Conservation (phyloP, 2,797 vertebrate genomes). For the Alauda arvensis region DNA sequence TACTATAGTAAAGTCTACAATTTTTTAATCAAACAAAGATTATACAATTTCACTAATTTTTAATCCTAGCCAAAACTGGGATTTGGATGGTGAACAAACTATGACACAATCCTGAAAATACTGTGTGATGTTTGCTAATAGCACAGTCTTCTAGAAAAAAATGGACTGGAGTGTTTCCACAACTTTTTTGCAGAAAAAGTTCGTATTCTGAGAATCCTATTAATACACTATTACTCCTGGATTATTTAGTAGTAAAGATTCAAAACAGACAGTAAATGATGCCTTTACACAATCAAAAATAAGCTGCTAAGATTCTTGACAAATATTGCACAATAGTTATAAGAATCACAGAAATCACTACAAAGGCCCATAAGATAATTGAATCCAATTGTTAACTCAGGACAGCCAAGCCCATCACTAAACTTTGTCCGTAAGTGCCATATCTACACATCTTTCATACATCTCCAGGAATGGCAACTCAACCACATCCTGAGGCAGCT, state of each 20-base stretch:
- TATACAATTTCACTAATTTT: slow-evolving; percentile 13
- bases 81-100: slow-evolving; percentile 10
- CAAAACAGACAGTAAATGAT: not conserved
- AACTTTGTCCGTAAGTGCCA: not conserved
- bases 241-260: not conserved
- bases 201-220: not conserved
- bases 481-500: not conserved
- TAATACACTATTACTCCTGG: not conserved
- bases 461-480: not conserved
- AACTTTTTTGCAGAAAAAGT: not conserved
- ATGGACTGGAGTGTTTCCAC: not conserved
- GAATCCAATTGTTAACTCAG: not conserved
- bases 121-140: not conserved
- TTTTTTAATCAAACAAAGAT: slow-evolving; percentile 19
- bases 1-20: not conserved
- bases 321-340: not conserved
- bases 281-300: not conserved
- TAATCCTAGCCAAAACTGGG: not conserved
- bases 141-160: not conserved
- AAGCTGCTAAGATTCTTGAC: not conserved
- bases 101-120: slow-evolving; percentile 7
- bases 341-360: not conserved
- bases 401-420: not conserved
- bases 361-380: not conserved
- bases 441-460: not conserved